phyloP scores from a whole-genome alignment of 2,888 invertebrate species.

The Synergus itoensis region DNA sequence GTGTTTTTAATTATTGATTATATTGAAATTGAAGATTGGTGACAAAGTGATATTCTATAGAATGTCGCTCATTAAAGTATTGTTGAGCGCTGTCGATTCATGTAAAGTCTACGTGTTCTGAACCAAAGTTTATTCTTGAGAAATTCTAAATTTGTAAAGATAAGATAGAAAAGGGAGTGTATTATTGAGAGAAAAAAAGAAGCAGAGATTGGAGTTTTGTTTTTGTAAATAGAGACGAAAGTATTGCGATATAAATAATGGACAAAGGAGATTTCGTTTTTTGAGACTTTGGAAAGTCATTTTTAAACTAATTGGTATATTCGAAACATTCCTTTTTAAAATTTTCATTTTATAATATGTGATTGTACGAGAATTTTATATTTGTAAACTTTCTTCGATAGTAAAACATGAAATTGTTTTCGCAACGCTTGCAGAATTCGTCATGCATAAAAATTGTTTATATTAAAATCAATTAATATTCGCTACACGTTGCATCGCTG shows the following conservation, averaged over 20 bases:
- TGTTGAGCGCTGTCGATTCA: constrained; percentile 34
- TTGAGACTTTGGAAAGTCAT: constrained; percentile 42
- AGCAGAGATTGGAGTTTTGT: constrained; percentile 26
- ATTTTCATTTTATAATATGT: constrained; percentile 15
- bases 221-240: constrained; percentile 32
- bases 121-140: constrained; percentile 40
- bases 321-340: constrained; percentile 38
- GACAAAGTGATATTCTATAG: constrained; percentile 29
- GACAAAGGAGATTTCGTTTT: constrained; percentile 55
- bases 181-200: constrained; percentile 38
- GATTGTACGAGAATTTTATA: background rate
- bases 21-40: constrained; percentile 28
- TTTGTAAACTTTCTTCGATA: constrained; percentile 26
- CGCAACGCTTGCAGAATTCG: constrained; percentile 44
- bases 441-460: constrained; percentile 42
- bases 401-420: constrained; percentile 32
- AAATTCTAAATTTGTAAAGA: constrained; percentile 36
- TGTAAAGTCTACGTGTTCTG: constrained; percentile 25
- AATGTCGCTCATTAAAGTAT: constrained; percentile 26
- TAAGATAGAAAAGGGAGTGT: constrained; percentile 34
- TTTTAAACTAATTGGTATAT: constrained; percentile 27
- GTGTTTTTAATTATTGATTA: constrained; percentile 26
- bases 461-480: constrained; percentile 34
- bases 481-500: background rate
- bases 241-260: constrained; percentile 29